Conservation (phyloP, 1,140 invertebrate genomes). For the Aphelinus certus region DNA sequence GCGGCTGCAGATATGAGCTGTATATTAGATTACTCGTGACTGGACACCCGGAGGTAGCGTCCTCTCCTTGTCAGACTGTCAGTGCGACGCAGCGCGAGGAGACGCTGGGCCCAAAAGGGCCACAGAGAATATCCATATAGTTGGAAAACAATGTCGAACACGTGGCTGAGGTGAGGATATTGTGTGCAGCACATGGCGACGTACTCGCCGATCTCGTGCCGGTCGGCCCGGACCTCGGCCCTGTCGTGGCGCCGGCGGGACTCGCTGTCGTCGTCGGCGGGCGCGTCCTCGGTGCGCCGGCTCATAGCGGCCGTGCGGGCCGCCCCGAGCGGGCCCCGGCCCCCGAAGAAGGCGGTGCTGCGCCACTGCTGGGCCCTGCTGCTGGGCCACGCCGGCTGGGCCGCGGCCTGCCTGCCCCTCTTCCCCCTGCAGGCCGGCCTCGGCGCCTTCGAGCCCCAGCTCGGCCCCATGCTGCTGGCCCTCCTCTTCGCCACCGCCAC, state of each 20-base stretch:
- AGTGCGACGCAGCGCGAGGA: too few species aligned
- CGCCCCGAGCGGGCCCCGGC: slow-evolving; percentile 63
- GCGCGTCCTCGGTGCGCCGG: slow-evolving; percentile 74
- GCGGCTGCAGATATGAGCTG: too few species aligned
- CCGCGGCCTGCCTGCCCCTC: slow-evolving; percentile 72
- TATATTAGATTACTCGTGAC: too few species aligned
- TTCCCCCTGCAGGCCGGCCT: slow-evolving; percentile 69
- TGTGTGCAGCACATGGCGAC: slow-evolving; percentile 68
- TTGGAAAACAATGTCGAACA: too few species aligned
- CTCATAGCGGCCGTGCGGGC: slow-evolving; percentile 71
- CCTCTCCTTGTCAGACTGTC: too few species aligned
- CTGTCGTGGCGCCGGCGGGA: slow-evolving; percentile 67
- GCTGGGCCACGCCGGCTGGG: slow-evolving; percentile 69
- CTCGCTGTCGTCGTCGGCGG: slow-evolving; percentile 74
- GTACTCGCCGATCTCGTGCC: slow-evolving; percentile 70
- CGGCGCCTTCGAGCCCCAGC: slow-evolving; percentile 55
- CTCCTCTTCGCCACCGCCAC: slow-evolving; percentile 68
- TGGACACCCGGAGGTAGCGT: too few species aligned
- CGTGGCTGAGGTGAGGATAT: too few species aligned
- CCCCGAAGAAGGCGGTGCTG: slow-evolving; percentile 64
- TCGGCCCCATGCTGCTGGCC: slow-evolving; percentile 68
- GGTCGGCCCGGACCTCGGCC: slow-evolving; percentile 64
- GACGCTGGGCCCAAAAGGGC: too few species aligned
- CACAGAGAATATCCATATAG: too few species aligned
- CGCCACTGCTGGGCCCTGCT: slow-evolving; percentile 70